Conservation (phyloP, 2,113 vertebrate species). For the Spea multiplicata region DNA sequence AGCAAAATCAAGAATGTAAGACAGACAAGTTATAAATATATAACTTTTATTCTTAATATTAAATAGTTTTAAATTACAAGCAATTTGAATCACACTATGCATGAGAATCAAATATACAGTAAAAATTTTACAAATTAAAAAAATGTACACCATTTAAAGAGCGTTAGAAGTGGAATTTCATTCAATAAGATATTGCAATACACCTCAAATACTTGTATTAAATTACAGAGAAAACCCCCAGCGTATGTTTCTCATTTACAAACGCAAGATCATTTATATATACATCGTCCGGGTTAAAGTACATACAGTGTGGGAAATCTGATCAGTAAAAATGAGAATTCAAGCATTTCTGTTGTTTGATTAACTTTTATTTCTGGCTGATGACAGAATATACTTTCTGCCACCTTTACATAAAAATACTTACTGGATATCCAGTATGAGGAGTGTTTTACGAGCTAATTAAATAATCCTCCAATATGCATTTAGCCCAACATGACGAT, state of each 20-base stretch:
- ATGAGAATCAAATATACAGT: constrained; percentile 95
- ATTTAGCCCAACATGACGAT: too few species aligned
- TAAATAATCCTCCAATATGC: too few species aligned
- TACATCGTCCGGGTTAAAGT: constrained; percentile 59
- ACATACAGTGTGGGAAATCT: constrained; percentile 72
- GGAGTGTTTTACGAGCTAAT: too few species aligned
- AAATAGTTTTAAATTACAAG: constrained; percentile 99
- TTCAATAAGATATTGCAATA: constrained; percentile 77
- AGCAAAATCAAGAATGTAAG: constrained; percentile 36
- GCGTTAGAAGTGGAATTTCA: constrained; percentile 76
- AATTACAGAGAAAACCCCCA: constrained; percentile 78
- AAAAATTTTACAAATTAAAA: constrained; percentile 94
- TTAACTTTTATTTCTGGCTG: constrained; percentile 62
- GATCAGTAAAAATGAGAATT: constrained; percentile 72
- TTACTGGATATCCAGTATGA: too few species aligned
- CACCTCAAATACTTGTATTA: constrained; percentile 72
- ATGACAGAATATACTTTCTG: constrained; percentile 63
- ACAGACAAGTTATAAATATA: constrained; percentile 76
- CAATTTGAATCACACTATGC: constrained; percentile 97
- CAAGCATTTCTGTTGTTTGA: constrained; percentile 66
- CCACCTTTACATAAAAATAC: too few species aligned
- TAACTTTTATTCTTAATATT: constrained; percentile 98
- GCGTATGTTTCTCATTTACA: constrained; percentile 76
- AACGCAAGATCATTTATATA: constrained; percentile 65
- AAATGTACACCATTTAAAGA: constrained; percentile 94